Conservation (phyloP, 2,797 vertebrate genomes). For the Fringilla coelebs region DNA sequence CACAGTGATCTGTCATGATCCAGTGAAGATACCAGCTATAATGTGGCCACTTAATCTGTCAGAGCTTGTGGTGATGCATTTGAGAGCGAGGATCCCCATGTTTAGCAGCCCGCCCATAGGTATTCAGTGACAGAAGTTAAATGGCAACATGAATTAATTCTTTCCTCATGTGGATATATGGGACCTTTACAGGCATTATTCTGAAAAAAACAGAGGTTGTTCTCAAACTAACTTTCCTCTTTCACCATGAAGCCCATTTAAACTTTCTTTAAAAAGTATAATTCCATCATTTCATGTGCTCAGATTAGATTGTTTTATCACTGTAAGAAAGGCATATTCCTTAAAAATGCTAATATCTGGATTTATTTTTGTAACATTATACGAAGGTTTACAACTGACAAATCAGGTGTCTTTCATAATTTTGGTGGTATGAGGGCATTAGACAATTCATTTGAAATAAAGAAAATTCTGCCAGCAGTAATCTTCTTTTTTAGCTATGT, state of each 20-base stretch:
- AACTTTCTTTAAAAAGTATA: background rate
- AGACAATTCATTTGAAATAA: background rate
- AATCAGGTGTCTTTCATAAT: background rate
- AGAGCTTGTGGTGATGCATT: slow-evolving; percentile 43
- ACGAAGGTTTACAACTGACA: background rate
- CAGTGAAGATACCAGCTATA: slow-evolving; percentile 28
- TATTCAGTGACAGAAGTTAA: slow-evolving; percentile 28
- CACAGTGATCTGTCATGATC: slow-evolving; percentile 61
- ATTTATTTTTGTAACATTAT: background rate
- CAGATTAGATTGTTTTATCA: background rate
- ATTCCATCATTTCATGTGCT: background rate
- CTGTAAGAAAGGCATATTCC: background rate
- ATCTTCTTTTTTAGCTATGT: background rate
- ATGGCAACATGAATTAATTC: slow-evolving; percentile 46
- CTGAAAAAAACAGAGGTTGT: background rate
- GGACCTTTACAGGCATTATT: background rate
- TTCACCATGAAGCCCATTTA: background rate
- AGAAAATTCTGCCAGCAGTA: background rate
- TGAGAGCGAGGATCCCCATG: slow-evolving; percentile 17
- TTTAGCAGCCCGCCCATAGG: slow-evolving; percentile 37
- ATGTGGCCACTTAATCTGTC: slow-evolving; percentile 39
- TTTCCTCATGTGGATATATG: slow-evolving; percentile 2
- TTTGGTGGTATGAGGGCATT: background rate
- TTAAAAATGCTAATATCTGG: background rate
- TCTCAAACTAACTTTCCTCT: background rate